Conservation (phyloP, 2,113 vertebrate species). For the Mustelus asterias region DNA sequence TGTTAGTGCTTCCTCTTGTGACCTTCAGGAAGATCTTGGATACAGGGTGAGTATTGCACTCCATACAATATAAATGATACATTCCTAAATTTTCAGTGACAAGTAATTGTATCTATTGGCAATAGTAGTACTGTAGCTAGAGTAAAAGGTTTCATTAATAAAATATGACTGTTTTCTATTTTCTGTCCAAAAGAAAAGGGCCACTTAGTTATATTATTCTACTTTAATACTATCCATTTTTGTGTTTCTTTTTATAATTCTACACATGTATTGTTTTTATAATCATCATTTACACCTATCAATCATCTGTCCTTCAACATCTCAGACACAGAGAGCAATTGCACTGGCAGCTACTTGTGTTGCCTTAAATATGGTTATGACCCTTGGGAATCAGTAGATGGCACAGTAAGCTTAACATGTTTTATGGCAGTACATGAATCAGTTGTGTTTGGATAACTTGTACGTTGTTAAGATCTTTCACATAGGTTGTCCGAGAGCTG, state of each 20-base stretch:
- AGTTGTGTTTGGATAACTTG: neutral
- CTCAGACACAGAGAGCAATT: neutral
- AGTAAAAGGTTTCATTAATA: neutral
- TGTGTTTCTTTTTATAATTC: neutral
- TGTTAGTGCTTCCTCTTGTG: constrained; percentile 66
- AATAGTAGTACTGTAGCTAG: neutral
- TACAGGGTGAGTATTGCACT: constrained; percentile 69
- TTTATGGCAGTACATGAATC: neutral
- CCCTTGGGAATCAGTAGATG: neutral
- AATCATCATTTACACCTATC: neutral
- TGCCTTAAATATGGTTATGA: neutral
- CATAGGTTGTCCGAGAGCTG: neutral
- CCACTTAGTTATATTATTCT: neutral
- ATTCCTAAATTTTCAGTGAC: neutral
- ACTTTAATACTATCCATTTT: neutral
- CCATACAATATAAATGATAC: neutral
- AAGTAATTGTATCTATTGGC: neutral
- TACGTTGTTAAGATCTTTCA: neutral
- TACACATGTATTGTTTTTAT: neutral
- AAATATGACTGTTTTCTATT: no score
- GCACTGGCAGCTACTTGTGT: neutral
- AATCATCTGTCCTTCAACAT: neutral
- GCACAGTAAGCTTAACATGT: neutral
- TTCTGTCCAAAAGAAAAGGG: neutral
- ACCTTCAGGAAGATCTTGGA: constrained; percentile 78